These are phyloP conservation scores for Lycaena phlaeas DNA, from an alignment of 2,888 invertebrate species.

Conservation along the genomic window DNA sequence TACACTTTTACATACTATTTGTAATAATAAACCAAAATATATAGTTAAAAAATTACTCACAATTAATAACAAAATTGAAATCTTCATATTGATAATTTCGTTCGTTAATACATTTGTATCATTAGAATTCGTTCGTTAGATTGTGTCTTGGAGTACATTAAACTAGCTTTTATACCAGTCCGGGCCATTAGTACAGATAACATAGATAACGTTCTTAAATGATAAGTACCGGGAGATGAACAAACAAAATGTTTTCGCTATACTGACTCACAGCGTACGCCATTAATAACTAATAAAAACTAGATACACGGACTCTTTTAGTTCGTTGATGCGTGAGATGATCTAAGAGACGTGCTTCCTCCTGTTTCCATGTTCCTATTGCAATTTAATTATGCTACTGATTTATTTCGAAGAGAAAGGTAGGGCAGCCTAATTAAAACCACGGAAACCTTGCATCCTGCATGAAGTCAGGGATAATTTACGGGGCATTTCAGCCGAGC, in stretches of 20 bases:
- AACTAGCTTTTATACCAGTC: slow-evolving; percentile 50
- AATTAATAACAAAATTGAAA: slow-evolving; percentile 45
- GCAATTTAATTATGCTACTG: too few relatives aligned
- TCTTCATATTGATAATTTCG: slow-evolving; percentile 59
- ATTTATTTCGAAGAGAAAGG: too few relatives aligned
- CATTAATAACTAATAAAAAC: neutral
- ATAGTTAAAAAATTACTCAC: slow-evolving; percentile 51
- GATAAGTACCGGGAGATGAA: slow-evolving; percentile 41
- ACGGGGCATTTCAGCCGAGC: too few relatives aligned
- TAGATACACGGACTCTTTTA: neutral
- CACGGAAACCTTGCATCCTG: too few relatives aligned
- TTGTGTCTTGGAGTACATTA: slow-evolving; percentile 33
- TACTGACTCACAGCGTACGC: slow-evolving; percentile 46
- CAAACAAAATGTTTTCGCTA: slow-evolving; percentile 65
- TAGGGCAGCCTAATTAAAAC: too few relatives aligned
- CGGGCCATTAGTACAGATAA: slow-evolving; percentile 60
- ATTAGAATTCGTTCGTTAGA: slow-evolving; percentile 59
- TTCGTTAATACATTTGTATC: slow-evolving; percentile 49
- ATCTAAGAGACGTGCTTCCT: neutral
- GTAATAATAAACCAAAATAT: too few relatives aligned
- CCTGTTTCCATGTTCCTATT: too few relatives aligned
- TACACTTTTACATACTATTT: too few relatives aligned
- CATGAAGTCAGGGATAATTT: too few relatives aligned
- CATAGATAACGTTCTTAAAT: slow-evolving; percentile 54
- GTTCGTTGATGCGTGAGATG: neutral